These are phyloP conservation scores for Phalacrocorax brasilianus DNA, from an alignment of 2,113 vertebrate species.

Conservation along the genomic window DNA sequence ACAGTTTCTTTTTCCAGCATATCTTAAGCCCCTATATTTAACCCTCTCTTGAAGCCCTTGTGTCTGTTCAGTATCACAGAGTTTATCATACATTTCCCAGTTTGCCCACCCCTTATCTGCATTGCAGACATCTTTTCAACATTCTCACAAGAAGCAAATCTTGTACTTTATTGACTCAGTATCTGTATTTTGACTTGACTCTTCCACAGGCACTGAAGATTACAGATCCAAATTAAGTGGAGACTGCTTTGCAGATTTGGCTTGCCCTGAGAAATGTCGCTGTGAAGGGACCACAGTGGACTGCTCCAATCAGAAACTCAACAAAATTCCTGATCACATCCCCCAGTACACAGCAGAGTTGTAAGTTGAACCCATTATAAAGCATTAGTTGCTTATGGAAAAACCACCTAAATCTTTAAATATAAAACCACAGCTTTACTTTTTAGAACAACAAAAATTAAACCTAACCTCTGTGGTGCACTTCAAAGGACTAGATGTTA, in stretches of 20 bases:
- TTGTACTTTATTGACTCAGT: conserved; percentile 46
- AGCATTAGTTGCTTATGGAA: not conserved
- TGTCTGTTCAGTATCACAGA: conserved; percentile 65
- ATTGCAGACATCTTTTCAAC: conserved; percentile 57
- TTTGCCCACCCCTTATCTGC: conserved; percentile 69
- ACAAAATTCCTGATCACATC: conserved; percentile 93
- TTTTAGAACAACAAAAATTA: not conserved
- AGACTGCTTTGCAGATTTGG: conserved; percentile 96
- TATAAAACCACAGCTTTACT: not conserved
- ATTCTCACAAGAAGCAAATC: not conserved
- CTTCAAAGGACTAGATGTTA: not conserved
- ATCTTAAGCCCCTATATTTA: conserved; percentile 73
- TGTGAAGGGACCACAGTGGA: conserved; percentile 97
- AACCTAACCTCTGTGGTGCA: not conserved
- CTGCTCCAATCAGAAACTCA: conserved; percentile 97
- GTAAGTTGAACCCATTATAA: conserved; percentile 78
- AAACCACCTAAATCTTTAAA: not conserved
- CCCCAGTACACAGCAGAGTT: conserved; percentile 96
- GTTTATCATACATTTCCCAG: conserved; percentile 69
- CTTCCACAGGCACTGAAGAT: conserved; percentile 91
- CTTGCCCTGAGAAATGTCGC: conserved; percentile 96
- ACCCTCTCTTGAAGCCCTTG: conserved; percentile 74
- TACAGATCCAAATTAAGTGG: conserved; percentile 96
- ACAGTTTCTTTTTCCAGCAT: conserved; percentile 73
- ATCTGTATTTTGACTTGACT: conserved; percentile 67